phyloP scores from a whole-genome alignment of 2,797 vertebrate genomes.

The Lates japonicus region DNA sequence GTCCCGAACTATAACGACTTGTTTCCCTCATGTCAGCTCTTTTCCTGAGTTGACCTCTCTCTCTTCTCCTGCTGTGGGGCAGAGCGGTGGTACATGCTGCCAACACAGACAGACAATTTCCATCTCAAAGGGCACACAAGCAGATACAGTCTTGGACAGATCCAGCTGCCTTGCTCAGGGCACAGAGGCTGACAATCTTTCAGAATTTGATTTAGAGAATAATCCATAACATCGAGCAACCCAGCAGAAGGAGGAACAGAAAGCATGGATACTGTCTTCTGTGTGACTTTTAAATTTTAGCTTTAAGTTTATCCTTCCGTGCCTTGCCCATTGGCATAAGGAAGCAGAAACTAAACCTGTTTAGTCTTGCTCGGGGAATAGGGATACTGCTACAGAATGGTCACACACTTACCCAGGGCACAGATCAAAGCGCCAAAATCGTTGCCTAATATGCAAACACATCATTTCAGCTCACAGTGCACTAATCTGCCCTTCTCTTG shows the following conservation, averaged over 20 bases:
- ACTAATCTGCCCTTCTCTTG: slow-evolving; percentile 16
- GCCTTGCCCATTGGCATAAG: slow-evolving; percentile 23
- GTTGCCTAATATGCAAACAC: slow-evolving; percentile 38
- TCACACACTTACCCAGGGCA: slow-evolving; percentile 17
- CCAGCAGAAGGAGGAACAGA: not conserved
- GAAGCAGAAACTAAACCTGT: slow-evolving; percentile 31
- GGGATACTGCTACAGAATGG: slow-evolving; percentile 33
- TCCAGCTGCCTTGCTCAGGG: slow-evolving; percentile 56
- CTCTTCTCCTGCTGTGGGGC: slow-evolving; percentile 64
- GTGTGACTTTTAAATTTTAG: not conserved
- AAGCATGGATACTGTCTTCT: not conserved
- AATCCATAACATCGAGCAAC: slow-evolving; percentile 19
- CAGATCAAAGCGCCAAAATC: slow-evolving; percentile 42
- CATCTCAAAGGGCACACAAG: slow-evolving; percentile 67
- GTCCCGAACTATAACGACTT: slow-evolving; percentile 55
- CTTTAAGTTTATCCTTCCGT: slow-evolving; percentile 3
- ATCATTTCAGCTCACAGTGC: slow-evolving; percentile 10
- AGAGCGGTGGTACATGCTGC: slow-evolving; percentile 66
- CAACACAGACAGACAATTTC: slow-evolving; percentile 62
- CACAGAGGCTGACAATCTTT: slow-evolving; percentile 32
- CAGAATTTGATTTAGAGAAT: slow-evolving; percentile 44
- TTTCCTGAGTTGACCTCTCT: slow-evolving; percentile 72
- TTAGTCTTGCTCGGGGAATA: slow-evolving; percentile 32
- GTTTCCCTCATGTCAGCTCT: slow-evolving; percentile 74
- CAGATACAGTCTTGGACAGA: slow-evolving; percentile 55